These are phyloP conservation scores for Ceratina calcarata DNA, from an alignment of 1,140 invertebrate genomes.

Conservation along the genomic window DNA sequence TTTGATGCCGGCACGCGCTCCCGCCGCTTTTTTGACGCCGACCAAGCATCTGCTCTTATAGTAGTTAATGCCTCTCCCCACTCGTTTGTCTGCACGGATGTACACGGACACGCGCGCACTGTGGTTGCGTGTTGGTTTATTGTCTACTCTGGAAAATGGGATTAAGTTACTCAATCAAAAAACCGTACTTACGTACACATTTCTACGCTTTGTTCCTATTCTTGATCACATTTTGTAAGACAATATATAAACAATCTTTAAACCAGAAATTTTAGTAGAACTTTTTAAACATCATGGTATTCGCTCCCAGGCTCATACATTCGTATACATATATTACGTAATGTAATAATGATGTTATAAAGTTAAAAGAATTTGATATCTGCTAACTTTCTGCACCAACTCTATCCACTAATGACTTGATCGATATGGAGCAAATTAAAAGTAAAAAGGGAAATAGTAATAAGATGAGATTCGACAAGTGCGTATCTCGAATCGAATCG, in stretches of 20 bases:
- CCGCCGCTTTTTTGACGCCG: conserved; percentile 64
- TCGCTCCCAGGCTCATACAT: no score
- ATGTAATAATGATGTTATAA: no score
- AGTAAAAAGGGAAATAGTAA: background rate
- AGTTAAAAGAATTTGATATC: no score
- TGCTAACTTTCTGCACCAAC: no score
- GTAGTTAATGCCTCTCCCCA: conserved; percentile 54
- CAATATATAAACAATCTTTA: no score
- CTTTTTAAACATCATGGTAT: no score
- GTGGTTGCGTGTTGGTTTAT: conserved; percentile 48
- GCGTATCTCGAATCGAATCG: conserved; percentile 10
- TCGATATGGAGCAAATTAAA: background rate
- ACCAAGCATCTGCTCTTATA: conserved; percentile 67
- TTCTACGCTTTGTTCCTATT: conserved; percentile 28
- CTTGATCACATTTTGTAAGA: conserved; percentile 8
- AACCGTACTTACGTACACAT: conserved; percentile 9
- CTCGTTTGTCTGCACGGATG: background rate
- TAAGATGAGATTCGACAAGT: background rate
- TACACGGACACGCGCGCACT: background rate
- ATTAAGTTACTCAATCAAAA: conserved; percentile 64
- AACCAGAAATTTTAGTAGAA: no score
- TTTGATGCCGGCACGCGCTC: conserved; percentile 73
- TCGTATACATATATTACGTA: no score
- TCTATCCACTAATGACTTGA: background rate
- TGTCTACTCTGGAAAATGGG: conserved; percentile 63